Evolutionary conservation across 2,888 invertebrate species (phyloP), one percentile per base, ranked within the genome.

Genomic region (Gari tellinella): DNA sequence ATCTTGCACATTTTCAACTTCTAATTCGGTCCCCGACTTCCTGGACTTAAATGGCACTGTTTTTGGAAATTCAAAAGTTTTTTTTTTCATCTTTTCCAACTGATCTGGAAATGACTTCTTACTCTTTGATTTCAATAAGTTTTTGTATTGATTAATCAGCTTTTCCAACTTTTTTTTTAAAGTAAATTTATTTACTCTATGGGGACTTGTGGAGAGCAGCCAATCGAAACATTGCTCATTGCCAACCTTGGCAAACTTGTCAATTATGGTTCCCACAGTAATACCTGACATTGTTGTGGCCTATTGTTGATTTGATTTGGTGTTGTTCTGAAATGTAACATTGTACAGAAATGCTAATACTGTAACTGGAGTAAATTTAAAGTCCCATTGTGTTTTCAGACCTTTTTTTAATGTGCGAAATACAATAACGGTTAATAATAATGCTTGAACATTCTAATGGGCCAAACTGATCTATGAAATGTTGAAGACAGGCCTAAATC

Each of bases 51-150:
- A 25, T 55, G 45, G 2, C 45, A 31, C 43, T 8, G 14, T 17
- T 23, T 53, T 43, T 41, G 63, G 55, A 23, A 63, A 63, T 19
- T 45, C 43, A 45, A 63, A 63, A 26, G 31, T 37, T 37, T 53
- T 19, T 19, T 31, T 63, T 45, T 21, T 21, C 4, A 63, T 45
- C 15, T 53, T 45, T 23, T 63, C 46, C 25, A 45, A 43, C 21
- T 25, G 26, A 5, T 17, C 37, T 3, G 31, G 49, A 53, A 38
- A 63, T n/a, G 48, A 46, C 21, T 25, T 45, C 15, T 31, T 31
- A 31, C 31, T 31, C 4, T 4, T 31, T 3, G 52, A 43, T 31
- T 62, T 51, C 25, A 55, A 23, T 21, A 63, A 45, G 4, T 55
- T 63, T 43, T 51, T 52, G n/a, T 55, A 55, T 38, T 63, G 53